Conservation (phyloP, 2,113 vertebrate species). For the Callithrix jacchus region DNA sequence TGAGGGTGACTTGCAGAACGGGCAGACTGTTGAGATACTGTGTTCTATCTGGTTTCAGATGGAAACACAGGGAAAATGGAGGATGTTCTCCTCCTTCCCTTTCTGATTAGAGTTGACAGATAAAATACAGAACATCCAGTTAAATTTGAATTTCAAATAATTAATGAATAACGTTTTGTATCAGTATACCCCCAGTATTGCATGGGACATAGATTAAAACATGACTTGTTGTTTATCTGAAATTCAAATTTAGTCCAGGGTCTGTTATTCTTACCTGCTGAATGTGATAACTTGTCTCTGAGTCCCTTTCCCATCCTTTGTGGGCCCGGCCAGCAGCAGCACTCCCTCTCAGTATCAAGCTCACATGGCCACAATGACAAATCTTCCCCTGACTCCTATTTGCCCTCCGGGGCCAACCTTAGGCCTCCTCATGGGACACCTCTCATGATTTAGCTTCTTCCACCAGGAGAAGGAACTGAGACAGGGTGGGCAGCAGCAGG, state of each 20-base stretch:
- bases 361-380: neutral
- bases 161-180: neutral
- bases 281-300: neutral
- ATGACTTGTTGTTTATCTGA: neutral
- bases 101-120: neutral
- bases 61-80: neutral
- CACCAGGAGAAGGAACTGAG: neutral
- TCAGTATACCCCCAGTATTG: neutral
- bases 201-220: neutral
- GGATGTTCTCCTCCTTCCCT: neutral
- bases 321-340: neutral
- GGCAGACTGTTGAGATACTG: neutral
- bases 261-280: neutral
- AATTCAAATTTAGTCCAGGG: neutral
- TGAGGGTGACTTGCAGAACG: neutral
- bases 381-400: neutral
- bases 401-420: neutral
- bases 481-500: neutral
- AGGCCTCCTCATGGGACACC: neutral
- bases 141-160: conserved; percentile 19
- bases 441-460: neutral
- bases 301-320: neutral
- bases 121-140: neutral
- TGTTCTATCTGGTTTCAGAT: neutral
- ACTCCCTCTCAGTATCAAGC: neutral